Evolutionary conservation across 2,113 vertebrate genomes (phyloP), one percentile per base, ranked within the genome.

Genomic region (Hyla sarda): DNA sequence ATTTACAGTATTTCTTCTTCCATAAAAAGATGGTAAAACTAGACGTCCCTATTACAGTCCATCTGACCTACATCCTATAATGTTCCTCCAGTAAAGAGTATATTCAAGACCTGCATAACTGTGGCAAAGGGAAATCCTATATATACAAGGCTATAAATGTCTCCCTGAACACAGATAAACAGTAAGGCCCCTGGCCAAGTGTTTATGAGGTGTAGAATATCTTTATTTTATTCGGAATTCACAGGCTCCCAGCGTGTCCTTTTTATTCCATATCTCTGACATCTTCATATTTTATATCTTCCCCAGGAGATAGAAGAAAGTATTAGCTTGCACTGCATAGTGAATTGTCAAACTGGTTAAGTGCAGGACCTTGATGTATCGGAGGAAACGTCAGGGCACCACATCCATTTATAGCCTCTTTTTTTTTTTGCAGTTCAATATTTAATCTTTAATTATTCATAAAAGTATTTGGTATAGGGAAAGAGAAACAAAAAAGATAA

Each of bases 151-250:
- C 62, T 80, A 86, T 86, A 86, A 86, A 86, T 86, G 84, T 86
- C 76, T 86, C 84, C 84, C 84, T 58, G 84, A 86, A 78, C 76
- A 86, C 84, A 86, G 84, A 79, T 86, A 86, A 79, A 86, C 84
- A 86, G 75, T 86, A 86, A 71, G 85, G 77, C 85, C 85, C 25
- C 67, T 19, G 85, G 85, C 85, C 77, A 87, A 87, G 77, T 87
- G 85, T 87, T 87, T 87, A 87, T 87, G 78, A 87, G 78, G 37
- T 82, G 85, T 72, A 73, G 85, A 87, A 82, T 87, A 85, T 85
- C 84, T 85, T 85, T 85, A 87, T 87, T 87, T 87, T 87, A 87
- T 87, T 82, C 69, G 60, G 85, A 82, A 87, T 87, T 87, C 77
- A 72, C 78, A 72, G 52, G 62, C 65, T 81, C 65, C 84, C 65